Conservation (phyloP, 2,888 invertebrate genomes). For the Periphyllus acericola region DNA sequence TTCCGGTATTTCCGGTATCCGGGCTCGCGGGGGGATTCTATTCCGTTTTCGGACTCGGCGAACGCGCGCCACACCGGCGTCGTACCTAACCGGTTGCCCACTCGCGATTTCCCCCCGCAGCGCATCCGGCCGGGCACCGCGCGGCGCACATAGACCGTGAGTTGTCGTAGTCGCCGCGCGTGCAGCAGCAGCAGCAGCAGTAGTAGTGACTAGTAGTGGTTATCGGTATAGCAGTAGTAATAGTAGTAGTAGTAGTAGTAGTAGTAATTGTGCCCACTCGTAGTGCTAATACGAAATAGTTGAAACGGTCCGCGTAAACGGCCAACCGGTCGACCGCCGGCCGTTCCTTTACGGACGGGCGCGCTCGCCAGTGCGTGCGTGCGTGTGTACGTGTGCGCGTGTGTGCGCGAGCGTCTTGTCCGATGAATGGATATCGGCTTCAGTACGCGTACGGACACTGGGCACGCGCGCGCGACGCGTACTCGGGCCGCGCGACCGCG, state of each 20-base stretch:
- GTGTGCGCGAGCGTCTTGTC: neutral
- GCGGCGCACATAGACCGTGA: neutral
- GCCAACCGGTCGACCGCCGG: conserved; percentile 13
- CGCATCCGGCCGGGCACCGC: conserved; percentile 37
- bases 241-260: neutral
- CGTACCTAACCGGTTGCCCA: conserved; percentile 16
- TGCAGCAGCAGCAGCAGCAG: too few species aligned
- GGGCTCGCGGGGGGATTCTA: neutral
- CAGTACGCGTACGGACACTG: conserved; percentile 49
- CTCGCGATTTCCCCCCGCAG: neutral
- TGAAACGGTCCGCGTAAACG: neutral
- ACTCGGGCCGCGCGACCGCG: neutral
- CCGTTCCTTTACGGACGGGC: neutral
- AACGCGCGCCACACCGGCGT: neutral
- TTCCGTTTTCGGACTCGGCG: conserved; percentile 9
- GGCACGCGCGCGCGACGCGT: conserved; percentile 25
- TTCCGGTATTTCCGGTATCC: conserved; percentile 43
- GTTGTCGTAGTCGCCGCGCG: neutral
- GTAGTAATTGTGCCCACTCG: neutral
- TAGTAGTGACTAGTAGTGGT: neutral
- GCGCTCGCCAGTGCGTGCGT: neutral
- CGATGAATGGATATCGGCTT: conserved; percentile 37
- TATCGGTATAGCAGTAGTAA: neutral
- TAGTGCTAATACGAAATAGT: too few species aligned
- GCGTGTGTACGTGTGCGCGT: neutral